A percentile compares a stretch with the other conserved stretches of the same genome.
Evolutionary conservation across 92 coral and sea anemone genomes (phyloP).

Genomic region (Anthopleura xanthogrammica): DNA sequence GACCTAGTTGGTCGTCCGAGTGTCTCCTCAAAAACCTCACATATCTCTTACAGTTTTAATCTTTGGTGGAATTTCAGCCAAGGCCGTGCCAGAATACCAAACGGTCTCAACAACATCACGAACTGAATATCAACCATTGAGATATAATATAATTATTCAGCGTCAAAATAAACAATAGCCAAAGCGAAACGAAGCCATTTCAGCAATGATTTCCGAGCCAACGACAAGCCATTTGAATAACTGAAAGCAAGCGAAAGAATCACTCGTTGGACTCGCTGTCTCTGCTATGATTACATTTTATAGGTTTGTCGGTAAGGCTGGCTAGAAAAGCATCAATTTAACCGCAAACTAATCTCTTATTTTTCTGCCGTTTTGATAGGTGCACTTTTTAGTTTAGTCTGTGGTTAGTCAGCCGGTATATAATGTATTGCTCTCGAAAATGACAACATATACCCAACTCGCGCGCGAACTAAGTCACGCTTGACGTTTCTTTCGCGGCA

Average conservation of each 20-base stretch:
- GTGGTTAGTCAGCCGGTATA: constrained; percentile 54
- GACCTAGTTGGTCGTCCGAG: constrained; percentile 33
- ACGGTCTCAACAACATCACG: not conserved
- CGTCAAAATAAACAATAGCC: constrained; percentile 8
- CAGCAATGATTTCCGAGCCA: constrained; percentile 11
- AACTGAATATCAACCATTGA: not conserved
- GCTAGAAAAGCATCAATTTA: not conserved
- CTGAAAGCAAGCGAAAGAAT: constrained; percentile 10
- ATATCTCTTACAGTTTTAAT: constrained; percentile 30
- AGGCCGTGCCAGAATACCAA: not conserved
- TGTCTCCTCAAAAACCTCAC: constrained; percentile 31
- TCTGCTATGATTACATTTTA: constrained; percentile 4
- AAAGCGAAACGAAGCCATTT: constrained; percentile 27
- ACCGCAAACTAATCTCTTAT: constrained; percentile 7
- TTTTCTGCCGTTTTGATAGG: constrained; percentile 11
- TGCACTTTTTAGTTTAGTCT: constrained; percentile 52
- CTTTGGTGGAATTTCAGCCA: constrained; percentile 6
- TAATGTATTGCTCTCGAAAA: constrained; percentile 64
- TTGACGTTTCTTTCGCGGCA: constrained; percentile 77
- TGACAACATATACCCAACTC: constrained; percentile 63
- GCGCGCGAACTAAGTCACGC: constrained; percentile 95
- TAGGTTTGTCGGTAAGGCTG: constrained; percentile 10
- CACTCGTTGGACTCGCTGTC: constrained; percentile 12
- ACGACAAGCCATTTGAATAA: not conserved
- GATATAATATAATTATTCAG: not conserved